Evolutionary conservation across 1,140 invertebrate genomes (phyloP).

Genomic region (Zophobas morio): DNA sequence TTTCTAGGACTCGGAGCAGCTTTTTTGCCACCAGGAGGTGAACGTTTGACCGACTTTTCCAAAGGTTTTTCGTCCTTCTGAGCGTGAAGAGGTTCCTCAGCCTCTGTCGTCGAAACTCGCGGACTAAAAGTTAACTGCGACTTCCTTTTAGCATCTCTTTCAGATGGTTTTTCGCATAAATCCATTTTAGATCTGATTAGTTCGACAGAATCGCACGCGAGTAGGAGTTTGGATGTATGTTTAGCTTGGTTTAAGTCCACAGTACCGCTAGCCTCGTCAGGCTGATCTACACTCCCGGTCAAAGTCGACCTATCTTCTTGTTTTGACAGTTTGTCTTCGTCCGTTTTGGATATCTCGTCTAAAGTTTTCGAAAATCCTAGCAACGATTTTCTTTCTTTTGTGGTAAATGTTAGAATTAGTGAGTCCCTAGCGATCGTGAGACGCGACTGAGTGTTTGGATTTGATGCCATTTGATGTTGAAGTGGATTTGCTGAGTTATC

Average conservation of each 20-base stretch:
- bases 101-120: not conserved
- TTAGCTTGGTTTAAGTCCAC: not conserved
- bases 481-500: too few species aligned
- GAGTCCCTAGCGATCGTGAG: constrained; percentile 45
- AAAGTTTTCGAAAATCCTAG: not conserved
- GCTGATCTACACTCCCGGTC: too few species aligned
- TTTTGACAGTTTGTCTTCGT: too few species aligned
- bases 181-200: constrained; percentile 14
- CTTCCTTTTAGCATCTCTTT: constrained; percentile 16
- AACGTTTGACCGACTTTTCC: too few species aligned
- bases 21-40: too few species aligned
- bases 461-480: not conserved
- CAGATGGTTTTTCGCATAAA: constrained; percentile 9
- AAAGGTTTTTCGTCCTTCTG: too few species aligned
- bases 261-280: too few species aligned
- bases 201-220: constrained; percentile 4
- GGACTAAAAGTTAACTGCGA: constrained; percentile 14
- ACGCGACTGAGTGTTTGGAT: constrained; percentile 4
- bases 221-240: constrained; percentile 1
- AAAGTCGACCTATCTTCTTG: too few species aligned
- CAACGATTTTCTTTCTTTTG: constrained; percentile 33
- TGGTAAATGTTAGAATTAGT: constrained; percentile 44
- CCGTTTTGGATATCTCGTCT: not conserved
- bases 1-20: too few species aligned
- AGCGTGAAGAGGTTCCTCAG: too few species aligned